phyloP scores from a whole-genome alignment of 2,113 vertebrate species.

The Melanocharis versteri region DNA sequence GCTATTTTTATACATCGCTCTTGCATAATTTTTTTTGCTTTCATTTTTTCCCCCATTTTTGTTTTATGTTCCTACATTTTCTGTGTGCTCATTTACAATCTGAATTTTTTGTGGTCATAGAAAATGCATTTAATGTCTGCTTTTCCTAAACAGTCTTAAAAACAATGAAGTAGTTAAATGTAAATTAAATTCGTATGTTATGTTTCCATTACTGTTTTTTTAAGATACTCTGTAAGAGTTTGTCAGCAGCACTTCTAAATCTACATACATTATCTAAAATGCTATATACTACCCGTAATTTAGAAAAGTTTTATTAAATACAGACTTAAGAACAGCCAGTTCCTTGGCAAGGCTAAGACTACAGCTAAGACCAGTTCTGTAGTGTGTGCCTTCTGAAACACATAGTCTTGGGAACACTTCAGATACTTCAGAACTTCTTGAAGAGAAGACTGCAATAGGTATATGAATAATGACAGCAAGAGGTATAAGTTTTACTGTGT shows the following conservation, averaged over 20 bases:
- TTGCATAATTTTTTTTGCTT: not conserved
- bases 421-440: not conserved
- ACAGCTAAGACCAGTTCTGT: not conserved
- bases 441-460: not conserved
- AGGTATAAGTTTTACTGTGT: not conserved
- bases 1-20: not conserved
- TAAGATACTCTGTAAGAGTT: not conserved
- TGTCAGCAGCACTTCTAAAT: not conserved
- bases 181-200: not conserved
- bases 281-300: not conserved
- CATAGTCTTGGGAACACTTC: not conserved
- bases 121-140: not conserved
- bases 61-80: not conserved
- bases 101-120: not conserved
- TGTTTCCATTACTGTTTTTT: not conserved
- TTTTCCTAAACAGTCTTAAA: not conserved
- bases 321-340: not conserved
- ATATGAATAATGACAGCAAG: not conserved
- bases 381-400: not conserved
- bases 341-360: not conserved
- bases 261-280: not conserved
- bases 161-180: not conserved
- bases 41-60: not conserved
- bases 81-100: not conserved
- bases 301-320: not conserved